These are phyloP conservation scores for Flexamia atlantica DNA, from an alignment of 2,888 invertebrate genomes.

Conservation along the genomic window DNA sequence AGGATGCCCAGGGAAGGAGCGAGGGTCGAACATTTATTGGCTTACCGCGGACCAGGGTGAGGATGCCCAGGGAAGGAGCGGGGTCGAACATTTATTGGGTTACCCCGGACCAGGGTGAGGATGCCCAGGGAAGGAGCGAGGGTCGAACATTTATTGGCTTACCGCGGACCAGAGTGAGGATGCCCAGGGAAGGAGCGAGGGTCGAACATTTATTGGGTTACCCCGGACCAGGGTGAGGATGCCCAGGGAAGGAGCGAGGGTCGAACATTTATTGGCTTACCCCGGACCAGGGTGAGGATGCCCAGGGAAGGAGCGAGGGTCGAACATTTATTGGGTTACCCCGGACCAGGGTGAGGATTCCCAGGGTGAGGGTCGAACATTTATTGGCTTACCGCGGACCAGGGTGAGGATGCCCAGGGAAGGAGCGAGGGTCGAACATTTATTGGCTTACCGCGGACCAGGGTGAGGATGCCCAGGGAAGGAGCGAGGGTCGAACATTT, in stretches of 20 bases:
- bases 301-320: constrained; percentile 97
- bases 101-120: constrained; percentile 88
- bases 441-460: constrained; percentile 85
- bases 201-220: constrained; percentile 76
- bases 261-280: constrained; percentile 78
- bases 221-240: constrained; percentile 89
- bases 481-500: background rate
- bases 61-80: constrained; percentile 96
- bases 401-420: constrained; percentile 92
- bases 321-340: constrained; percentile 79
- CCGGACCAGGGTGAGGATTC: constrained; percentile 88
- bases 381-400: constrained; percentile 83
- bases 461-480: constrained; percentile 83
- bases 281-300: constrained; percentile 88
- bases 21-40: constrained; percentile 74
- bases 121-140: constrained; percentile 97
- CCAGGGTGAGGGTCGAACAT: constrained; percentile 83
- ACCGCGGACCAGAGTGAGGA: constrained; percentile 89
- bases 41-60: constrained; percentile 90
- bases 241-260: constrained; percentile 96
- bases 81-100: constrained; percentile 79
- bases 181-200: constrained; percentile 96
- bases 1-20: constrained; percentile 97
- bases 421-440: constrained; percentile 88
- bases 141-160: constrained; percentile 74